phyloP scores from a whole-genome alignment of 37 sponge, comb jelly and placozoan species.

The Dysidea cf. avara region DNA sequence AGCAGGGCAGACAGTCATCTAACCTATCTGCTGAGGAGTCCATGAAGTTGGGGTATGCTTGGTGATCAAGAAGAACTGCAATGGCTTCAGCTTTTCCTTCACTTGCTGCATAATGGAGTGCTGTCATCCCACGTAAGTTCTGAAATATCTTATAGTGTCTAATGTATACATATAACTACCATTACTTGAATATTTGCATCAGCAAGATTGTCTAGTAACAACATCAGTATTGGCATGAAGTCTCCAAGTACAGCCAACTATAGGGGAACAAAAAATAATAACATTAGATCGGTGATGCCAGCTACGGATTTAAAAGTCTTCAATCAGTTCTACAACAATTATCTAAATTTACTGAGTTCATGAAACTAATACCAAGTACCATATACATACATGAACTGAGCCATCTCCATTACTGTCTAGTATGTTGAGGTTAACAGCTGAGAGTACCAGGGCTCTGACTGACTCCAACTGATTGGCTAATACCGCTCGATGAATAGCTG shows the following conservation, averaged over 20 bases:
- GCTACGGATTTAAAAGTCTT: neutral
- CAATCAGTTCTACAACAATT: neutral
- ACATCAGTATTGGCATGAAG: neutral
- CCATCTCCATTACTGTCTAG: slow-evolving; percentile 34
- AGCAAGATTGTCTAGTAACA: slow-evolving; percentile 38
- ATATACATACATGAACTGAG: slow-evolving; percentile 59
- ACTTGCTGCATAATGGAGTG: slow-evolving; percentile 56
- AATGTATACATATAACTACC: neutral
- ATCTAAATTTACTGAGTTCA: no score
- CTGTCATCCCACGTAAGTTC: slow-evolving; percentile 53
- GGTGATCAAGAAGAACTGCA: slow-evolving; percentile 16
- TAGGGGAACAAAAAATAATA: neutral
- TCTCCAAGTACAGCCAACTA: slow-evolving; percentile 55
- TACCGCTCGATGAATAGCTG: slow-evolving; percentile 49
- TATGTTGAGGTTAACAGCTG: slow-evolving; percentile 38
- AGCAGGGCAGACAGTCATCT: neutral
- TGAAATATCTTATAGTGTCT: neutral
- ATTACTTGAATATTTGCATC: slow-evolving; percentile 66
- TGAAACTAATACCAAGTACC: neutral
- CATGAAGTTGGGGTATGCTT: slow-evolving; percentile 51
- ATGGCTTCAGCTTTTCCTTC: slow-evolving; percentile 43
- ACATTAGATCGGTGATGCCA: neutral
- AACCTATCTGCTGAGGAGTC: slow-evolving; percentile 67
- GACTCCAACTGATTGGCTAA: slow-evolving; percentile 15
- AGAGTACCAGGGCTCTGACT: slow-evolving; percentile 30